Evolutionary conservation across 2,113 vertebrate species (phyloP).

Genomic region (Dromas ardeola): DNA sequence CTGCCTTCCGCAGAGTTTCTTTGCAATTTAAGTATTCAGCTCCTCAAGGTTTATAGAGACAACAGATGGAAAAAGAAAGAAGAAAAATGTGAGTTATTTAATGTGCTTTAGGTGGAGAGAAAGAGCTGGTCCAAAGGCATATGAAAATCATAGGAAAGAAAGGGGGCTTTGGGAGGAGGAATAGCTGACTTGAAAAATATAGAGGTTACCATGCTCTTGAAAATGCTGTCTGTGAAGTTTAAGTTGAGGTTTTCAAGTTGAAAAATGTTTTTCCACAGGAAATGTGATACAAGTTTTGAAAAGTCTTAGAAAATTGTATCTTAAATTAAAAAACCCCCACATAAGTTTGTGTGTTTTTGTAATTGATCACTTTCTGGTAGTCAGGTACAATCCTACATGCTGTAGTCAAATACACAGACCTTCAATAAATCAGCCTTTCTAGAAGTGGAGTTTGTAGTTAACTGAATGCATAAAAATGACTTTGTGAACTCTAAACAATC

Average conservation of each 20-base stretch:
- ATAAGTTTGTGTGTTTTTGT: neutral
- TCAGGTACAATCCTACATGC: neutral
- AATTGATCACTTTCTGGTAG: neutral
- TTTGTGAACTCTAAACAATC: neutral
- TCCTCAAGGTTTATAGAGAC: neutral
- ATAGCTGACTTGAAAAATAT: neutral
- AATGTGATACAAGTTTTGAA: neutral
- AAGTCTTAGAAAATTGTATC: neutral
- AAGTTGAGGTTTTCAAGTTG: conserved; percentile 28
- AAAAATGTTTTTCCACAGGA: neutral
- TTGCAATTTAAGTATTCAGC: neutral
- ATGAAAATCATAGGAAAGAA: neutral
- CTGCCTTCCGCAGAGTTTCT: neutral
- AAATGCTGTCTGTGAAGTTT: neutral
- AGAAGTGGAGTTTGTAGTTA: neutral
- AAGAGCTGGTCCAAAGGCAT: neutral
- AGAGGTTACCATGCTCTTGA: neutral
- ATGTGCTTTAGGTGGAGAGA: neutral
- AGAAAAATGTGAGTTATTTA: neutral
- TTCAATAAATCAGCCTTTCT: neutral
- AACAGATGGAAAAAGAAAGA: neutral
- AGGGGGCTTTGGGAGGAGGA: neutral
- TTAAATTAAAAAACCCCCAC: neutral
- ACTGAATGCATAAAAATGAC: neutral
- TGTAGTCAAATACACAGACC: neutral